Base-by-base conservation (phyloP, 2,113 vertebrate genomes). In the Cranoglanis bouderius region DNA sequence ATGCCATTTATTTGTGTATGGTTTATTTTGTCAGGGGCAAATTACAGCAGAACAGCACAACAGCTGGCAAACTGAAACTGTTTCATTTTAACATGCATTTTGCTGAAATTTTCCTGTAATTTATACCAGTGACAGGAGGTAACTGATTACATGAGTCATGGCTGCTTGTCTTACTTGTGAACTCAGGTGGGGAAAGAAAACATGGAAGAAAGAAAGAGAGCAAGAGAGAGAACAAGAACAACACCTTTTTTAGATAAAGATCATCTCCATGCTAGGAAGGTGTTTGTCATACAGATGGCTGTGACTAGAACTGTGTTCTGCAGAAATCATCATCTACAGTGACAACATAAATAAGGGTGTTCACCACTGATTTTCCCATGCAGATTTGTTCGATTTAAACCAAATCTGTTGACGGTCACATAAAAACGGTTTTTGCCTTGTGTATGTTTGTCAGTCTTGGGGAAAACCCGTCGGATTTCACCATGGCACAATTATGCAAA, bases 131-230 rank as follows among this genome's bases (percentile, higher is more conserved):
- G 43, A 49, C 14, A 80, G 80, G 49, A 74, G 87, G 85, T 65
- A 57, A 90, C 55, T 32, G 46, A 81, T 82, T 29, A 12, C 26
- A 59, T 92, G 87, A 88, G 63, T 85, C 65, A 88, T 84, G 74
- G 82, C 82, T n/a, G 65, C 85, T 91, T 91, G 86, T 85, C 82
- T 72, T 80, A 91, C 90, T 84, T 85, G 89, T 90, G 85, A 59
- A 55, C 77, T 87, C 59, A 32, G 32, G 61, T 72, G 49, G 59
- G 59, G 67, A 29, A 55, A 53, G 53, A 32, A 88, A 82, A 82
- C 21, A 7, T 35, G 46, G 61, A 43, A 74, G 19, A 18, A 38
- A 38, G n/a, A 80, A 32, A 67, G 70, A 77, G 51, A 38, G 51
- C 61, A 29, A 84, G 49, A 81, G 61, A 75, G 85, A 88, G 51